Conservation (phyloP, 2,888 invertebrate genomes). For the Eumerus sabulonum region DNA sequence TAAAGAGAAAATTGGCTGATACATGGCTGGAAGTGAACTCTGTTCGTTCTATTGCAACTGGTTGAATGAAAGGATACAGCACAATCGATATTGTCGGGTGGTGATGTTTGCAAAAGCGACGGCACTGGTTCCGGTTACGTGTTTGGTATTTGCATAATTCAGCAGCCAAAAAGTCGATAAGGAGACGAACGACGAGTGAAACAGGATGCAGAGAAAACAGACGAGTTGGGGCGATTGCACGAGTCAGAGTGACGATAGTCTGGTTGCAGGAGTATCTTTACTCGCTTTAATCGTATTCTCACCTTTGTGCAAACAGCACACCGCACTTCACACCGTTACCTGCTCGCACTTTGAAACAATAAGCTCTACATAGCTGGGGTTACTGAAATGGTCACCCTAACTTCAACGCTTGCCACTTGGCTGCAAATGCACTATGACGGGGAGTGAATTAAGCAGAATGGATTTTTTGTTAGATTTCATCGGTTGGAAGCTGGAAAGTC, state of each 20-base stretch:
- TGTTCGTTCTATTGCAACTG: conserved; percentile 4
- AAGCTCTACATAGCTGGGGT: conserved; percentile 13
- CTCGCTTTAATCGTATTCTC: conserved; percentile 59
- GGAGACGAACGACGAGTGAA: too few species aligned
- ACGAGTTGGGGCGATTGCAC: background rate
- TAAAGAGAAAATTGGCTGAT: too few species aligned
- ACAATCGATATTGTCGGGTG: background rate
- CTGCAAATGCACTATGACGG: conserved; percentile 33
- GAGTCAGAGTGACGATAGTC: background rate
- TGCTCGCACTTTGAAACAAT: conserved; percentile 32
- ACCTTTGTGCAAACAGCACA: conserved; percentile 56
- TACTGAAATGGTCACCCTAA: conserved; percentile 4
- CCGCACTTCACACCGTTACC: background rate
- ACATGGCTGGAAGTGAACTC: too few species aligned
- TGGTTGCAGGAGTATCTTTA: conserved; percentile 20
- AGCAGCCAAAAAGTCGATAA: conserved; percentile 33
- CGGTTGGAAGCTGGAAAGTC: conserved; percentile 45
- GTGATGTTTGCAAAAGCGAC: background rate
- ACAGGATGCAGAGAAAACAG: too few species aligned
- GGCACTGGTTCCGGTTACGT: conserved; percentile 4
- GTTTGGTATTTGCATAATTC: conserved; percentile 65
- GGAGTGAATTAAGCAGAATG: conserved; percentile 13
- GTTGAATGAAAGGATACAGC: background rate
- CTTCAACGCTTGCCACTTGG: conserved; percentile 28
- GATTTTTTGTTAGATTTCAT: too few species aligned